A percentile compares a stretch with the other conserved stretches of the same genome.
Evolutionary conservation across 1,140 invertebrate species (phyloP).

Genomic region (Ladona fulva): DNA sequence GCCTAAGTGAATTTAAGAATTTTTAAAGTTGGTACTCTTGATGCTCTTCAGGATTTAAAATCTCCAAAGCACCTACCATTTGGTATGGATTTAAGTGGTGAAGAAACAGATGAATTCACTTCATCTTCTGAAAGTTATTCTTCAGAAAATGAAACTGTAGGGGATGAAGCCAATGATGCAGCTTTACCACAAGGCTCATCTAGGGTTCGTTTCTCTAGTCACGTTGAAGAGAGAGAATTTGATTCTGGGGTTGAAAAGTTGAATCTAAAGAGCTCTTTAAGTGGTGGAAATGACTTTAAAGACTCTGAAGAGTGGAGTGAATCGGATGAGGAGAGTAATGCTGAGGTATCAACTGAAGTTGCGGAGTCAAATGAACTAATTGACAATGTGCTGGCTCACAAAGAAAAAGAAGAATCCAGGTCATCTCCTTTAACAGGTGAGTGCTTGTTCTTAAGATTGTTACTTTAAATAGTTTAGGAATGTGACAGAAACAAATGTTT

Average conservation of each 20-base stretch:
- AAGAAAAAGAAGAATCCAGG: no score
- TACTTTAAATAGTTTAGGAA: no score
- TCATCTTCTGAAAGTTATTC: not conserved
- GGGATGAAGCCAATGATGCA: not conserved
- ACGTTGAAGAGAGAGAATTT: not conserved
- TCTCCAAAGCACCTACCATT: not conserved
- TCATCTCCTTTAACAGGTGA: no score
- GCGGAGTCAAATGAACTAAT: no score
- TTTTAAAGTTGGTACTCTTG: no score
- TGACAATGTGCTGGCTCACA: no score
- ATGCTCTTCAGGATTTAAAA: no score
- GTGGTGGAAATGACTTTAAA: not conserved
- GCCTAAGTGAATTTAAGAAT: no score
- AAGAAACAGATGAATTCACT: not conserved
- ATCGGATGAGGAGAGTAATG: not conserved
- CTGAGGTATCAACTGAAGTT: not conserved
- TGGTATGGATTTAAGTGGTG: not conserved
- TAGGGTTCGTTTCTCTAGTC: not conserved
- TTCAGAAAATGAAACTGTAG: not conserved
- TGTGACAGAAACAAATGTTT: no score
- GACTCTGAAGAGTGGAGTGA: slow-evolving; percentile 11
- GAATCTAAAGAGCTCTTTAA: not conserved
- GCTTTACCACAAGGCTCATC: not conserved
- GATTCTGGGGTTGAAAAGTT: not conserved
- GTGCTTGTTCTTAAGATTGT: no score